phyloP scores from a whole-genome alignment of 2,113 vertebrate genomes.

The Redunca redunca region DNA sequence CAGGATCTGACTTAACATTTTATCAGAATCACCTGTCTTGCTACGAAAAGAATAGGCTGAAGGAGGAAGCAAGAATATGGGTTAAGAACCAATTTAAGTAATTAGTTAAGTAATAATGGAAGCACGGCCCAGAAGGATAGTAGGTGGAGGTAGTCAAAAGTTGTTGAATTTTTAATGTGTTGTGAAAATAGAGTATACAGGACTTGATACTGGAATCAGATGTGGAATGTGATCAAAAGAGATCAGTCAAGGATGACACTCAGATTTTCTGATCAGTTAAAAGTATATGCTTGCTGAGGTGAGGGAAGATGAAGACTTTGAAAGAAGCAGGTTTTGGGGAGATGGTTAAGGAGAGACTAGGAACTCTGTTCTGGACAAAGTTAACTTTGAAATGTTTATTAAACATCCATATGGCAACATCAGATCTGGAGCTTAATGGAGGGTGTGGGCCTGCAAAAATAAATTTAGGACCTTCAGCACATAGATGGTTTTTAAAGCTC shows the following conservation, averaged over 20 bases:
- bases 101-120: not conserved
- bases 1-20: not conserved
- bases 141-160: not conserved
- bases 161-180: not conserved
- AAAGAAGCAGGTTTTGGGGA: not conserved
- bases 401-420: not conserved
- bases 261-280: not conserved
- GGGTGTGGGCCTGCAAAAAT: not conserved
- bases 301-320: not conserved
- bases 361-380: not conserved
- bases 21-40: not conserved
- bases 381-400: slow-evolving; percentile 9
- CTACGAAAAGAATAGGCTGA: not conserved
- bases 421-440: not conserved
- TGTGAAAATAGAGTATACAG: not conserved
- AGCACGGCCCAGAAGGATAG: not conserved
- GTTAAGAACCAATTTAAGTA: not conserved
- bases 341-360: not conserved
- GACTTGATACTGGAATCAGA: not conserved
- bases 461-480: not conserved
- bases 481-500: not conserved
- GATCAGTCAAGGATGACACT: not conserved
- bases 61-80: not conserved
- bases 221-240: not conserved
- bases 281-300: not conserved